Evolutionary conservation across 1,140 invertebrate genomes (phyloP).

Genomic region (Cydia strobilella): DNA sequence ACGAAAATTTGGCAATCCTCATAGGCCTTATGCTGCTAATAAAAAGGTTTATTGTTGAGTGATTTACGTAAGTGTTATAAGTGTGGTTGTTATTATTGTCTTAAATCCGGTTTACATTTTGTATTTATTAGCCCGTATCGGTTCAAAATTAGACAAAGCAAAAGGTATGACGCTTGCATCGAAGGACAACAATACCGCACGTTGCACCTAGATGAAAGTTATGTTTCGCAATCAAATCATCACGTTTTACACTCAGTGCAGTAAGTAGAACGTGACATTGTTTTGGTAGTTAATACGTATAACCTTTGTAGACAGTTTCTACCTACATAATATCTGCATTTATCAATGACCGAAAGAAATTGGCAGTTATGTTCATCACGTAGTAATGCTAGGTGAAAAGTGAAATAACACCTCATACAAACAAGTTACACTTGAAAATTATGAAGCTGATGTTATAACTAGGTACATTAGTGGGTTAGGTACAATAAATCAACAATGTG

Average conservation of each 20-base stretch:
- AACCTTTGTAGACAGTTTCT: constrained; percentile 17
- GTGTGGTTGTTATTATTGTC: constrained; percentile 45
- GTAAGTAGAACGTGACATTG: constrained; percentile 29
- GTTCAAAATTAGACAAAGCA: background rate
- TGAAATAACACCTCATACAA: background rate
- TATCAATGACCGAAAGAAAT: constrained; percentile 7
- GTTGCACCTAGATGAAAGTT: constrained; percentile 19
- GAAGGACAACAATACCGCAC: constrained; percentile 9
- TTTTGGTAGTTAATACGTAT: constrained; percentile 15
- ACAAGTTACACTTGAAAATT: background rate
- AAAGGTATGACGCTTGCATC: constrained; percentile 4
- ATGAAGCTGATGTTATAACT: no score
- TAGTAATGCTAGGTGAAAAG: constrained; percentile 1
- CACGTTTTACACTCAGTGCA: constrained; percentile 1
- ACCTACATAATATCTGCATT: background rate
- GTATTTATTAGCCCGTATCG: constrained; percentile 11
- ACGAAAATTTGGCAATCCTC: background rate
- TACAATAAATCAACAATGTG: no score
- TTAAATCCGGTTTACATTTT: constrained; percentile 72
- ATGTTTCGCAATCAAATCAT: constrained; percentile 1
- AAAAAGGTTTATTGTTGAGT: background rate
- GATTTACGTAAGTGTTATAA: constrained; percentile 20
- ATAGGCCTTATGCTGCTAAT: background rate
- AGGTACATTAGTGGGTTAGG: no score
- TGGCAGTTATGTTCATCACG: constrained; percentile 3